phyloP scores from a whole-genome alignment of 1,140 invertebrate genomes.

The Spodoptera frugiperda region DNA sequence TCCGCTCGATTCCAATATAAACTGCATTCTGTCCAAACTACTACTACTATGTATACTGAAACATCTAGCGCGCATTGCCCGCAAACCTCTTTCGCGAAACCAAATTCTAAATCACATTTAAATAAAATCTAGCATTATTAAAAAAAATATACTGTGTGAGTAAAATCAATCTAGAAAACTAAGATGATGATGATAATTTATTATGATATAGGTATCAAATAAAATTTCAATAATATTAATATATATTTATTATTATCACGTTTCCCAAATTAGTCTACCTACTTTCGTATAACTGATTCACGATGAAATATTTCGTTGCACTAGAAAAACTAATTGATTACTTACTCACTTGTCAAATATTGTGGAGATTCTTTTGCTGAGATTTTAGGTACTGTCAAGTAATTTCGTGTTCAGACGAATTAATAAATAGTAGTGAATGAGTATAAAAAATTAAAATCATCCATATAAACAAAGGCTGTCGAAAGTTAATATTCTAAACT shows the following conservation, averaged over 20 bases:
- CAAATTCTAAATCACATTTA: conserved; percentile 84
- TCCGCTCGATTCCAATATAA: too few species aligned
- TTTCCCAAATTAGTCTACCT: conserved; percentile 36
- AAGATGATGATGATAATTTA: conserved; percentile 63
- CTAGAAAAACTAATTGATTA: conserved; percentile 6
- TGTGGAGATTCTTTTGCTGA: background rate
- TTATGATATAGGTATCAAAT: conserved; percentile 62
- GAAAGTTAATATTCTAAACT: conserved; percentile 45
- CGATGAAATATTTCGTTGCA: conserved; percentile 39
- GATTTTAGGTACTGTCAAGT: conserved; percentile 17
- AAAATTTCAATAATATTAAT: conserved; percentile 45
- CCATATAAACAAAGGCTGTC: conserved; percentile 34
- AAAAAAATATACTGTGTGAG: conserved; percentile 68
- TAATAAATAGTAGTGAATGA: conserved; percentile 14
- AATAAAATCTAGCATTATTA: conserved; percentile 72
- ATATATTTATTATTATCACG: conserved; percentile 42
- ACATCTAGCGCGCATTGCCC: conserved; percentile 55
- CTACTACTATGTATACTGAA: too few species aligned
- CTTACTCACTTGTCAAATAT: conserved; percentile 7
- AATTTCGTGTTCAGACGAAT: conserved; percentile 15
- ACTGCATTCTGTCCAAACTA: too few species aligned
- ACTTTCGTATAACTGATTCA: background rate
- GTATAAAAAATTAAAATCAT: conserved; percentile 8
- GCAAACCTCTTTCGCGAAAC: conserved; percentile 69
- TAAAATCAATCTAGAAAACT: conserved; percentile 68